phyloP scores from a whole-genome alignment of 2,113 vertebrate genomes.

The Gila orcuttii region DNA sequence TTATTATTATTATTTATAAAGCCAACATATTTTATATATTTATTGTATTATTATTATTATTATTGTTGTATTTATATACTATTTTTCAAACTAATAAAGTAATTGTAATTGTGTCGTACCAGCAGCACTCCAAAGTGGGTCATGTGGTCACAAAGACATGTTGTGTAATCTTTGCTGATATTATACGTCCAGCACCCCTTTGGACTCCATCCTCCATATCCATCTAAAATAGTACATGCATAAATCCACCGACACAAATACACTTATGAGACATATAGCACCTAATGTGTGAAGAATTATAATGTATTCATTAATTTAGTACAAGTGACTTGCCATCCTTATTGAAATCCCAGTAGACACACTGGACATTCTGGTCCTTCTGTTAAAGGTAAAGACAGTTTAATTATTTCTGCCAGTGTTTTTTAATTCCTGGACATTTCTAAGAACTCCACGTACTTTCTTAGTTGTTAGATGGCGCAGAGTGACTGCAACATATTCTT shows the following conservation, averaged over 20 bases:
- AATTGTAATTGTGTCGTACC: constrained; percentile 69
- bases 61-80: no score
- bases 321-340: constrained; percentile 74
- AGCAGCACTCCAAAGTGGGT: constrained; percentile 92
- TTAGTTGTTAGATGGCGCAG: constrained; percentile 78
- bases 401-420: background rate
- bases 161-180: constrained; percentile 80
- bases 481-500: constrained; percentile 76
- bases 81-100: no score
- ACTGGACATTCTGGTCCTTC: constrained; percentile 71
- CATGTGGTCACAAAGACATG: constrained; percentile 89
- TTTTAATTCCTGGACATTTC: background rate
- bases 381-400: constrained; percentile 63
- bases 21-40: no score
- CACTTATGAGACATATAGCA: background rate
- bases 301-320: background rate
- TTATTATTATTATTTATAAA: no score
- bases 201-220: constrained; percentile 84
- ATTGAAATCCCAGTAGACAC: constrained; percentile 87
- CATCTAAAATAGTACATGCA: constrained; percentile 71
- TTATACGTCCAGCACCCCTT: constrained; percentile 79
- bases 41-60: no score
- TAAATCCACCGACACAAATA: constrained; percentile 16
- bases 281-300: background rate
- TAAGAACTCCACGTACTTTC: constrained; percentile 65